These are phyloP conservation scores for Holotrichia oblita DNA, from an alignment of 1,140 invertebrate genomes.

Conservation along the genomic window DNA sequence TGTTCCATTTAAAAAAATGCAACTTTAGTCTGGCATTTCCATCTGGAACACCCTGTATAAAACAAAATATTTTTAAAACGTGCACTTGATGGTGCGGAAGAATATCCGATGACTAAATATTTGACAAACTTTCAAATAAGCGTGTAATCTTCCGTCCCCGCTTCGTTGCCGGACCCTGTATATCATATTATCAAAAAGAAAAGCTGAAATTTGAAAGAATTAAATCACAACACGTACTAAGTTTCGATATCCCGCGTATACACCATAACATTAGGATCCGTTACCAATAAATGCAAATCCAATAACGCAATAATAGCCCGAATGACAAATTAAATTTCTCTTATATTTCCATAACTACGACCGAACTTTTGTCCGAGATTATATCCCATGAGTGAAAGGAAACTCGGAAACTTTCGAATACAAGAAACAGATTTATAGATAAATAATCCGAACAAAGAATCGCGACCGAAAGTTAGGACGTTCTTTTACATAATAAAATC, in stretches of 20 bases:
- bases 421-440: slow-evolving; percentile 23
- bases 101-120: too few species aligned
- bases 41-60: too few species aligned
- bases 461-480: slow-evolving; percentile 27
- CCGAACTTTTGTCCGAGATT: not conserved
- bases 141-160: too few species aligned
- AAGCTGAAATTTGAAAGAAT: too few species aligned
- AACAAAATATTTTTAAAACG: too few species aligned
- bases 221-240: not conserved
- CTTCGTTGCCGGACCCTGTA: too few species aligned
- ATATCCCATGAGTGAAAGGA: not conserved
- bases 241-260: not conserved
- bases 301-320: not conserved
- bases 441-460: slow-evolving; percentile 28
- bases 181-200: too few species aligned
- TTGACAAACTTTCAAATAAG: too few species aligned
- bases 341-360: slow-evolving; percentile 14
- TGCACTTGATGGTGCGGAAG: too few species aligned
- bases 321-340: slow-evolving; percentile 14
- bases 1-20: too few species aligned
- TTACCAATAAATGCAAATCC: not conserved
- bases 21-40: too few species aligned
- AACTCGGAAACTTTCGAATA: not conserved
- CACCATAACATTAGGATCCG: not conserved
- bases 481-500: slow-evolving; percentile 33